phyloP scores from a whole-genome alignment of 1,140 invertebrate species.

The Papilio polytes region DNA sequence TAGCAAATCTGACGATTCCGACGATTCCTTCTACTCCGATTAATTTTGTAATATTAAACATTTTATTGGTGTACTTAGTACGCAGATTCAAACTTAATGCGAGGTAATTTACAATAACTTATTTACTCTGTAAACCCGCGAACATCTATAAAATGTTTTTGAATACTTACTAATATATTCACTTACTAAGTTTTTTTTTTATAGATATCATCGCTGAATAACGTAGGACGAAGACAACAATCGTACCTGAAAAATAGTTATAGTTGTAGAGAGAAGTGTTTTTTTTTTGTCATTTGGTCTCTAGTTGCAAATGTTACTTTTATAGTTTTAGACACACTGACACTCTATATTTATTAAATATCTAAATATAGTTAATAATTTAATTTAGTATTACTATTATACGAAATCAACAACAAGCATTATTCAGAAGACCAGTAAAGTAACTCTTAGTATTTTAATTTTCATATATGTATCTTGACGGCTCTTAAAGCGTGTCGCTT shows the following conservation, averaged over 20 bases:
- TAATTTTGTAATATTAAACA: background rate
- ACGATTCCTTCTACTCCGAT: constrained; percentile 39
- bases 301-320: too few relatives aligned
- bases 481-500: too few relatives aligned
- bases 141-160: background rate
- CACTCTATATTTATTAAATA: too few relatives aligned
- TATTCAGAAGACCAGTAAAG: too few relatives aligned
- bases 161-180: background rate
- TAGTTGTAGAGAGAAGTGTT: too few relatives aligned
- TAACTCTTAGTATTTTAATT: too few relatives aligned
- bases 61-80: background rate
- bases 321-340: too few relatives aligned
- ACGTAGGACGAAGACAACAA: background rate
- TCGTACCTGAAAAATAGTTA: background rate
- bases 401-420: too few relatives aligned
- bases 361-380: too few relatives aligned
- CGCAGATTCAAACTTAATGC: background rate
- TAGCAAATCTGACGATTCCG: constrained; percentile 41
- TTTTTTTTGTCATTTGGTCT: too few relatives aligned
- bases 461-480: too few relatives aligned
- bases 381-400: background rate
- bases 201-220: background rate
- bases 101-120: background rate
- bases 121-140: background rate
- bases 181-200: background rate